Evolutionary conservation across 2,888 invertebrate genomes (phyloP), one percentile per base, ranked within the genome.

Genomic region (Rhagonycha fulva): DNA sequence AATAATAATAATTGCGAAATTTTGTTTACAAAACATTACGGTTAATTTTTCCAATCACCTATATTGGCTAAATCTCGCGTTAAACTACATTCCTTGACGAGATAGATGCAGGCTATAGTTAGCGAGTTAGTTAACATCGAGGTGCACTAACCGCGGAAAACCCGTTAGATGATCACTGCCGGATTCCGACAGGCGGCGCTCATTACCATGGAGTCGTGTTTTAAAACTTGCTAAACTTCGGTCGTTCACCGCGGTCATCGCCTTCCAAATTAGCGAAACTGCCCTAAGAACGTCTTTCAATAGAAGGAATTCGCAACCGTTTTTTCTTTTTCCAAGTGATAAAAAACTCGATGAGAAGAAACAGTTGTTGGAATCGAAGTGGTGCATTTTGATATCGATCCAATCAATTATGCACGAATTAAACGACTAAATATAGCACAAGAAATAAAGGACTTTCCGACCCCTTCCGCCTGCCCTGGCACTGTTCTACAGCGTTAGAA

Each of bases 151-250:
- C 81, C 81, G 81, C 79, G 69, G 81, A 74, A 63, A 82, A 82
- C 80, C 83, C 83, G 83, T 83, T 83, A 83, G 78, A 76, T 72
- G 75, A 80, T 71, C 72, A 77, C 78, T 77, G 79, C 76, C 80
- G 80, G 82, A 81, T 80, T 80, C 81, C 82, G 79, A 66, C 47
- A 78, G 81, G 75, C 78, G 82, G 82, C 83, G 81, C 81, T 81
- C 78, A 70, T 75, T 79, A 78, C 78, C 69, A 69, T 78, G 82
- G 63, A 60, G 75, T 72, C 83, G 82, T 83, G 80, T 83, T 83
- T 63, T 82, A 83, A 82, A 83, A 81, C 75, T 68, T 72, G 77
- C 74, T 24, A 69, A 79, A 68, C 75, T 76, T 71, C 76, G 81
- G 80, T 81, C 81, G 79, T 80, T 80, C 80, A 80, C 80, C 80